Conservation (phyloP, 2,113 vertebrate species). For the Melanerpes formicivorus region DNA sequence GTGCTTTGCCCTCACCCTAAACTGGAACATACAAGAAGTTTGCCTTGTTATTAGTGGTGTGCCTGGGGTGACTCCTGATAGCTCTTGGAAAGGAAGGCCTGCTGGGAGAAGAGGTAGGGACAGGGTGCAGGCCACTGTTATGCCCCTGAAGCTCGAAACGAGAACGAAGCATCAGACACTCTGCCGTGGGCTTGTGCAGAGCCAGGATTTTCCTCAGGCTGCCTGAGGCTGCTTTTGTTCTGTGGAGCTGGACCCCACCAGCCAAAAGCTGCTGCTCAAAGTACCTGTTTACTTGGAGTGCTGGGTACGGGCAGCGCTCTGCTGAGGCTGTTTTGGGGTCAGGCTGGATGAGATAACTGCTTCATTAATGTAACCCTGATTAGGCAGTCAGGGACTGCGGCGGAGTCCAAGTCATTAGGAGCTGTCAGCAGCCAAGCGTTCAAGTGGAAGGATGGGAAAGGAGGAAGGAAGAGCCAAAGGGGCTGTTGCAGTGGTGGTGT, state of each 20-base stretch:
- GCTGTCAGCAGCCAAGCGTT: slow-evolving; percentile 57
- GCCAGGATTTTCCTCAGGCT: neutral
- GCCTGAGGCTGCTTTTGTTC: rapidly evolving
- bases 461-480: slow-evolving; percentile 61
- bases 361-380: slow-evolving; percentile 54
- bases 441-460: slow-evolving; percentile 50
- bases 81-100: neutral
- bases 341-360: slow-evolving; percentile 13
- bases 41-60: neutral
- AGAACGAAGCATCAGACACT: neutral
- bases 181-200: neutral
- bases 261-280: neutral
- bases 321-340: slow-evolving; percentile 10
- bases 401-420: slow-evolving; percentile 51
- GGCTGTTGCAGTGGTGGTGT: slow-evolving; percentile 32
- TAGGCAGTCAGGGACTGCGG: slow-evolving; percentile 12
- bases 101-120: neutral
- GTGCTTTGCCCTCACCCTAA: neutral
- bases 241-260: neutral
- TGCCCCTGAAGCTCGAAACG: neutral
- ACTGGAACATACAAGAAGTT: neutral
- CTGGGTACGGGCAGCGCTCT: neutral
- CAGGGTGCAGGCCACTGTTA: neutral
- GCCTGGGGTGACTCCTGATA: neutral
- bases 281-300: neutral